Base-by-base conservation (phyloP, 2,888 invertebrate genomes). In the Hypsopygia costalis region DNA sequence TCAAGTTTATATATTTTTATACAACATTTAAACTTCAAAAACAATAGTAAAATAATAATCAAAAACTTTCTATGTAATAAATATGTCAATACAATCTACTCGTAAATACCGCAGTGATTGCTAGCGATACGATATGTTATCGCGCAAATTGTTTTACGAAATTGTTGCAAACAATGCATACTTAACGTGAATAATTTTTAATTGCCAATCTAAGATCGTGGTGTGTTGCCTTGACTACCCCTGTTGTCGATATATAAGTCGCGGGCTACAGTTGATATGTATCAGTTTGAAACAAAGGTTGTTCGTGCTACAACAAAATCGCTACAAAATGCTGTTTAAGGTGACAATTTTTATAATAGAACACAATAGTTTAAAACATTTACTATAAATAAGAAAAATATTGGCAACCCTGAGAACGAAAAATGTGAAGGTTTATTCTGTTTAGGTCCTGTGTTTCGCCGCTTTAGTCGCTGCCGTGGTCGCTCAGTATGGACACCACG, bases 211-310 rank as follows among this genome's bases (percentile, higher is more conserved):
- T 32, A 44, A 34, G 44, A 52, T 52, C 55, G 61, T 48, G 20
- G 20, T 52, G 51, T 46, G 49, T 52, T 42, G 49, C 55, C 52
- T 60, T 58, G 49, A 51, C 45, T 49, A 56, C 55, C 53, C 51
- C 52, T 58, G 47, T 54, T 55, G 55, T 51, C 47, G 47, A 65
- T 70, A 70, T 70, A 69, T 64, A 70, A 68, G 62, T 49, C 60
- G 54, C 47, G 36, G 38, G 40, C 41, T 49, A 47, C 44, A 42
- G 39, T 25, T 28, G 34, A 38, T 43, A 51, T 40, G 51, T 58
- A 64, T 66, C 65, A 69, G 57, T 64, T 55, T 39, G 44, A 35
- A 43, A 33, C 46, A 41, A 44, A 41, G 41, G 40, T 55, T 51
- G 36, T 36, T 29, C 16, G 28, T 37, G 52, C 52, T 40, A 34